Evolutionary conservation across 2,113 vertebrate species (phyloP).

Genomic region (Crypturellus undulatus): DNA sequence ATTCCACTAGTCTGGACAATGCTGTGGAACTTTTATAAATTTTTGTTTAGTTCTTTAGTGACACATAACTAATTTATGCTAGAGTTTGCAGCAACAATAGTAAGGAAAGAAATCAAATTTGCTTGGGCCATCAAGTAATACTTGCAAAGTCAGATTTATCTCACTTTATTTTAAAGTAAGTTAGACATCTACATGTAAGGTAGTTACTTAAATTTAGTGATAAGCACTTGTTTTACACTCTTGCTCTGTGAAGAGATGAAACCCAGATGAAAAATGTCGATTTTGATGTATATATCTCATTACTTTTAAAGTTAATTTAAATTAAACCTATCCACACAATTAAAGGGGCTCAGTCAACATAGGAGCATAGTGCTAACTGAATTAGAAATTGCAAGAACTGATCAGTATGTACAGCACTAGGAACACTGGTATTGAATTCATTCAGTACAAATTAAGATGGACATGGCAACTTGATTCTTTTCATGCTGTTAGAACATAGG

Average conservation of each 20-base stretch:
- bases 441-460: not conserved
- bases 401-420: not conserved
- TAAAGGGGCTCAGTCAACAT: not conserved
- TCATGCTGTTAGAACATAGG: not conserved
- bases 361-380: not conserved
- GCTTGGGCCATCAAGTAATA: not conserved
- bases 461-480: not conserved
- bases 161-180: not conserved
- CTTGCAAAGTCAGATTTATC: not conserved
- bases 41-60: not conserved
- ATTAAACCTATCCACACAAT: not conserved
- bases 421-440: not conserved
- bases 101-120: not conserved
- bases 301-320: not conserved
- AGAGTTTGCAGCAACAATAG: not conserved
- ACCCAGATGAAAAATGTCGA: no score
- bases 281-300: fast-evolving
- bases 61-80: not conserved
- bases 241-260: no score
- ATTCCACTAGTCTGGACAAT: not conserved
- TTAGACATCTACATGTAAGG: not conserved
- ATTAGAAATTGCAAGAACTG: not conserved
- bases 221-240: no score
- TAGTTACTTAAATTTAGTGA: no score
- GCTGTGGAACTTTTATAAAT: not conserved